Conservation (phyloP, 1,140 invertebrate genomes). For the Thalassaphorura encarpata region DNA sequence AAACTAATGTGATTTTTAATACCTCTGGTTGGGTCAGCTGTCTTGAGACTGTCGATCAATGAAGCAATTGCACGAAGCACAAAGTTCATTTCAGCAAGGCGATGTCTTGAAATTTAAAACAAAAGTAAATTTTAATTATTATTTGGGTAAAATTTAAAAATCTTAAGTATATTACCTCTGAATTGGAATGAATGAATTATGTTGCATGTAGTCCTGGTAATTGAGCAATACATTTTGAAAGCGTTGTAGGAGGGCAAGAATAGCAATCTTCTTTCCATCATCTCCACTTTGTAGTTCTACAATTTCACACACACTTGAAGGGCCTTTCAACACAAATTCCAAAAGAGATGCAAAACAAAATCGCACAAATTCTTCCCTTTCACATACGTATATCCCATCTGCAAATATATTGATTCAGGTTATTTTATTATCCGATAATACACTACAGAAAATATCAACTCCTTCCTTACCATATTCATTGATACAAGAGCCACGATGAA, state of each 20-base stretch:
- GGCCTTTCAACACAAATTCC: constrained; percentile 64
- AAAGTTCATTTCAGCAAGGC: constrained; percentile 90
- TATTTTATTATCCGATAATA: background rate
- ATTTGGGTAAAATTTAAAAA: constrained; percentile 1
- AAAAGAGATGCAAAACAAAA: constrained; percentile 92
- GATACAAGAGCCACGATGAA: constrained; percentile 30
- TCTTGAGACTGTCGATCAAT: constrained; percentile 80
- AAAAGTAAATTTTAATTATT: constrained; percentile 11
- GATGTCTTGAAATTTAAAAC: constrained; percentile 54
- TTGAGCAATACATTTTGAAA: constrained; percentile 78
- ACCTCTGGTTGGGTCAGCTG: constrained; percentile 76
- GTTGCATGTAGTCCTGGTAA: constrained; percentile 65
- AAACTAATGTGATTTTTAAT: constrained; percentile 33
- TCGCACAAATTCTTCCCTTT: constrained; percentile 86
- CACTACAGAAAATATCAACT: background rate
- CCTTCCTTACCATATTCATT: constrained; percentile 29
- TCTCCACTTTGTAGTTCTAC: constrained; percentile 43
- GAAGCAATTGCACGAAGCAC: constrained; percentile 93
- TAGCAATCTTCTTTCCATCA: constrained; percentile 55
- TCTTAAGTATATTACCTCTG: too few species aligned
- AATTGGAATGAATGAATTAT: constrained; percentile 73
- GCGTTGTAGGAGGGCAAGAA: constrained; percentile 77
- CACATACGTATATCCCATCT: constrained; percentile 71
- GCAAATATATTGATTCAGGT: constrained; percentile 24
- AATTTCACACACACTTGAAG: constrained; percentile 47